These are phyloP conservation scores for Pseudolycoriella hygida DNA, from an alignment of 2,888 invertebrate species.

Conservation along the genomic window DNA sequence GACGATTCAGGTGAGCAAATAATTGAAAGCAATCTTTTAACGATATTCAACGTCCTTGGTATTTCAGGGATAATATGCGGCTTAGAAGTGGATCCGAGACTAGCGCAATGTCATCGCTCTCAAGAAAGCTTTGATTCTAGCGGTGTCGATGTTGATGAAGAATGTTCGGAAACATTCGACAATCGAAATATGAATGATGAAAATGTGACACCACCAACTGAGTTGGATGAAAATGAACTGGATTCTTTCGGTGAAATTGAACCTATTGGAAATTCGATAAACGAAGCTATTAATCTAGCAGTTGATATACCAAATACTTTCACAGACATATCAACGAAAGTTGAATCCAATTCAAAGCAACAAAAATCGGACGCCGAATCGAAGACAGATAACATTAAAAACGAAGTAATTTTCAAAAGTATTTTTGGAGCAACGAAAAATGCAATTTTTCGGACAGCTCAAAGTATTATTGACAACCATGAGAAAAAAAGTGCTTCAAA, in stretches of 20 bases:
- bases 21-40: too few relatives aligned
- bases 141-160: slow-evolving; percentile 38
- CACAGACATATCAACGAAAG: background rate
- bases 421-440: slow-evolving; percentile 29
- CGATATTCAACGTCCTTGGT: too few relatives aligned
- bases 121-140: slow-evolving; percentile 59
- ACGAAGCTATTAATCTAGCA: slow-evolving; percentile 15
- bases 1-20: too few relatives aligned
- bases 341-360: background rate
- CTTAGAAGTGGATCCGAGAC: slow-evolving; percentile 30
- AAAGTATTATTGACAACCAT: slow-evolving; percentile 29
- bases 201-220: slow-evolving; percentile 25
- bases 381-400: slow-evolving; percentile 15
- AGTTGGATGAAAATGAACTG: slow-evolving; percentile 12
- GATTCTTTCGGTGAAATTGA: too few relatives aligned
- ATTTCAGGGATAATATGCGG: slow-evolving; percentile 33
- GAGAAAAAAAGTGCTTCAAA: slow-evolving; percentile 29
- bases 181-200: slow-evolving; percentile 29
- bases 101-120: slow-evolving; percentile 35
- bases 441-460: slow-evolving; percentile 29
- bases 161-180: slow-evolving; percentile 20
- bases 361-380: slow-evolving; percentile 13
- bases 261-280: slow-evolving; percentile 9
- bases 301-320: slow-evolving; percentile 2
- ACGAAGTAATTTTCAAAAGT: slow-evolving; percentile 28